phyloP scores from a whole-genome alignment of 2,113 vertebrate species.

The Notothenia rossii region DNA sequence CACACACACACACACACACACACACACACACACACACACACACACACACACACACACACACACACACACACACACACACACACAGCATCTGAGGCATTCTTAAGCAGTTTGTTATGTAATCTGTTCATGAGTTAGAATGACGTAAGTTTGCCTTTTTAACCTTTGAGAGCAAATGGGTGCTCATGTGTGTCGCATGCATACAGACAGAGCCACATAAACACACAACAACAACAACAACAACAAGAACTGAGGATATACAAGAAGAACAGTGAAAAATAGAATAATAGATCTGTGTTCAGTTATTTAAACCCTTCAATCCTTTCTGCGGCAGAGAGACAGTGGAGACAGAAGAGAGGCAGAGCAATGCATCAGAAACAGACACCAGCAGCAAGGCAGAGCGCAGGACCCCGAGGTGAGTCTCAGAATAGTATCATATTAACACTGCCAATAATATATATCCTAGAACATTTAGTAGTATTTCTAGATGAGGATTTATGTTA shows the following conservation, averaged over 20 bases:
- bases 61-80: too few relatives aligned
- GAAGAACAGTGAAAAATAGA: neutral
- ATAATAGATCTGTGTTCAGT: constrained; percentile 35
- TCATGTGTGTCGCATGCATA: neutral
- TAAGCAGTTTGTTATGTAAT: neutral
- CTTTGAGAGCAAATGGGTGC: neutral
- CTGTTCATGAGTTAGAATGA: too few relatives aligned
- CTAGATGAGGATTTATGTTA: too few relatives aligned
- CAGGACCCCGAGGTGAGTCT: constrained; percentile 62
- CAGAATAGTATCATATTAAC: neutral
- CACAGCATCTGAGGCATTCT: too few relatives aligned
- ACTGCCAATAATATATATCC: neutral
- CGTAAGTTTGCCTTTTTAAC: neutral
- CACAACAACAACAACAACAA: neutral
- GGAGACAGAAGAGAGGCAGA: constrained; percentile 54
- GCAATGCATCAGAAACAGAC: constrained; percentile 39
- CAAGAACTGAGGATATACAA: neutral
- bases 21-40: too few relatives aligned
- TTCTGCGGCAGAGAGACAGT: constrained; percentile 32
- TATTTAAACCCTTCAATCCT: constrained; percentile 74
- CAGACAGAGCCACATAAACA: neutral
- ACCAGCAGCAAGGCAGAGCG: constrained; percentile 20
- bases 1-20: too few relatives aligned
- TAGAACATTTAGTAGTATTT: neutral
- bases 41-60: too few relatives aligned